Conservation (phyloP, 1,140 invertebrate species). For the Zaprionus kolodkinae region DNA sequence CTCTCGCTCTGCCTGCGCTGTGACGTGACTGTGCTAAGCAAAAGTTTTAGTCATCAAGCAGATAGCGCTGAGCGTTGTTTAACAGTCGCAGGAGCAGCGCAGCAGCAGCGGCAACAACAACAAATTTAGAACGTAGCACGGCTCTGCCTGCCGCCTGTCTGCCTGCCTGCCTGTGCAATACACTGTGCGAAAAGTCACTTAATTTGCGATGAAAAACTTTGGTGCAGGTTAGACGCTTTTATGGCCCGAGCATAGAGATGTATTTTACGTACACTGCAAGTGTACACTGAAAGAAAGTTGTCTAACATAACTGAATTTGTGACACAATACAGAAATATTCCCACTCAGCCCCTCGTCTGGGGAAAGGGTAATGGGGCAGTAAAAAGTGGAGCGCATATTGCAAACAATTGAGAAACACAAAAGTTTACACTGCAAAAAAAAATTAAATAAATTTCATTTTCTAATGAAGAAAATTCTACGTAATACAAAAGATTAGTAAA, state of each 20-base stretch:
- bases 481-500: background rate
- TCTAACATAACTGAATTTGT: slow-evolving; percentile 7
- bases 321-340: background rate
- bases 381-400: background rate
- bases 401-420: slow-evolving; percentile 1
- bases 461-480: too few species aligned
- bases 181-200: slow-evolving; percentile 4
- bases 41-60: slow-evolving; percentile 75
- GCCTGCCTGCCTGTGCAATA: background rate
- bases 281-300: slow-evolving; percentile 6
- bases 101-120: slow-evolving; percentile 8
- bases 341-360: background rate
- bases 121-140: background rate
- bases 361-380: background rate
- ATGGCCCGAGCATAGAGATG: background rate
- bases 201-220: slow-evolving; percentile 3
- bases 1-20: background rate
- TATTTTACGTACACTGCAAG: background rate
- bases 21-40: slow-evolving; percentile 58
- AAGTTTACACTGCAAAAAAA: background rate
- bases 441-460: background rate
- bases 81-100: slow-evolving; percentile 43
- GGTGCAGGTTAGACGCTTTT: slow-evolving; percentile 2
- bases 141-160: background rate
- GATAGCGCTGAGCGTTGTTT: slow-evolving; percentile 74